Conservation (phyloP, 2,797 vertebrate species). For the Sebastes hubbsi region DNA sequence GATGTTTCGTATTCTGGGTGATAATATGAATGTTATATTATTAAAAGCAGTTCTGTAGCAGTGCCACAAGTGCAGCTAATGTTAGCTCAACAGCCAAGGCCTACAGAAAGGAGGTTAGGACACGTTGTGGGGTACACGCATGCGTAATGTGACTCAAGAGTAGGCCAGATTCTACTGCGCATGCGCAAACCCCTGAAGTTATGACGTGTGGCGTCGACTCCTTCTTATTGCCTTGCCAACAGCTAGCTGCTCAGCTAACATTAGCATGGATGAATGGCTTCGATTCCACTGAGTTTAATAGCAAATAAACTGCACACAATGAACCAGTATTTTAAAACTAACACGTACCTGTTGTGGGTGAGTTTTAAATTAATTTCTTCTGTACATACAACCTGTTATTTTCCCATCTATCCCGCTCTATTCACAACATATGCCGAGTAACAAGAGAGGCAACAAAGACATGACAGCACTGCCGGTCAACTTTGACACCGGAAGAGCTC, state of each 20-base stretch:
- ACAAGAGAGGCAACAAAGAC: conserved; percentile 74
- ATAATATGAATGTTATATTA: neutral
- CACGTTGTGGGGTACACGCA: no score
- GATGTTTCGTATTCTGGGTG: neutral
- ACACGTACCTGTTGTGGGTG: conserved; percentile 57
- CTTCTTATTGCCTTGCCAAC: neutral
- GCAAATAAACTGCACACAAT: neutral
- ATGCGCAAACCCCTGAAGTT: no score
- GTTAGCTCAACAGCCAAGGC: conserved; percentile 30
- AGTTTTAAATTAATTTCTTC: neutral
- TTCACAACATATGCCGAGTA: conserved; percentile 13
- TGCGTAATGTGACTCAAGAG: no score
- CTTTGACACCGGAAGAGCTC: conserved; percentile 76
- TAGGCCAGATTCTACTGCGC: no score
- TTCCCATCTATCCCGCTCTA: conserved; percentile 47
- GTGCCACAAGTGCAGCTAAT: conserved; percentile 53
- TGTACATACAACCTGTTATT: neutral
- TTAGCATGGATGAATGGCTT: conserved; percentile 67
- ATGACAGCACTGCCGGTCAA: conserved; percentile 75
- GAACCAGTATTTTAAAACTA: neutral
- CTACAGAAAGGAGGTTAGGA: no score
- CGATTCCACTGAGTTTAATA: neutral
- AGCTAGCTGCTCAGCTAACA: conserved; percentile 58
- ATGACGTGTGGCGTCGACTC: no score
- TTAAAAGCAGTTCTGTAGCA: neutral